A percentile compares a stretch with the other conserved stretches of the same genome.
Evolutionary conservation across 2,888 invertebrate genomes (phyloP).

Genomic region (Drosophila robusta): DNA sequence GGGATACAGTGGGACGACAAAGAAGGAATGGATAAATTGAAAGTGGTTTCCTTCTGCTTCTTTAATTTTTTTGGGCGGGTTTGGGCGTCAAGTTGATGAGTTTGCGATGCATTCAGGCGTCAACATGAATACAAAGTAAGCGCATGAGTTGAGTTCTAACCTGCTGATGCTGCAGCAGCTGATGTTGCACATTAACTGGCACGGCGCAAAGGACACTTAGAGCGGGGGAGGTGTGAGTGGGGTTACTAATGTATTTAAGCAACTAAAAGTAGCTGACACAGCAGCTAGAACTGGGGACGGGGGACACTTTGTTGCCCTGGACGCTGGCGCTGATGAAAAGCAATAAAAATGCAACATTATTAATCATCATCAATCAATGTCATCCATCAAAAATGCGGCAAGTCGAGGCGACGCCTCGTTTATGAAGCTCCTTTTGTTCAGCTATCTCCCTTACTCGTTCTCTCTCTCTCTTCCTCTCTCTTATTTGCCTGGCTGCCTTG

Average conservation of each 20-base stretch:
- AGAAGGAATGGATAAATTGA: slow-evolving; percentile 4
- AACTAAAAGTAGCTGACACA: slow-evolving; percentile 47
- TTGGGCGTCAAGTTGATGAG: slow-evolving; percentile 62
- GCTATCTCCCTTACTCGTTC: not conserved
- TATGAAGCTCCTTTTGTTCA: slow-evolving; percentile 46
- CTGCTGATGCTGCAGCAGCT: slow-evolving; percentile 43
- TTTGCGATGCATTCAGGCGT: slow-evolving; percentile 78
- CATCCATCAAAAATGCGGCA: slow-evolving; percentile 78
- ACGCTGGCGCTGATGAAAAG: slow-evolving; percentile 67
- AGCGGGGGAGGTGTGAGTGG: slow-evolving; percentile 1
- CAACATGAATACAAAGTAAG: slow-evolving; percentile 64
- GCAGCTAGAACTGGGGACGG: slow-evolving; percentile 14
- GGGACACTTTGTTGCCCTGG: slow-evolving; percentile 18
- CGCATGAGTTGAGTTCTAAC: slow-evolving; percentile 24
- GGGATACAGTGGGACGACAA: slow-evolving; percentile 1
- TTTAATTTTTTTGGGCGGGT: not conserved
- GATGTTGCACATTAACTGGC: slow-evolving; percentile 56
- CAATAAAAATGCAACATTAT: slow-evolving; percentile 85
- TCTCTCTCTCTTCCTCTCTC: not conserved
- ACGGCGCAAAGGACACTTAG: slow-evolving; percentile 24
- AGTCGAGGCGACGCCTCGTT: slow-evolving; percentile 34
- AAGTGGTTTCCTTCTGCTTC: not conserved
- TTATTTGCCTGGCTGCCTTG: slow-evolving; percentile 20
- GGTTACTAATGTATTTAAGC: slow-evolving; percentile 63
- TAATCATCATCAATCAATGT: slow-evolving; percentile 85